Percentiles rank a stretch among this genome's conserved stretches.
Conservation (phyloP, 2,888 invertebrate genomes). For the Apotomis betuletana region DNA sequence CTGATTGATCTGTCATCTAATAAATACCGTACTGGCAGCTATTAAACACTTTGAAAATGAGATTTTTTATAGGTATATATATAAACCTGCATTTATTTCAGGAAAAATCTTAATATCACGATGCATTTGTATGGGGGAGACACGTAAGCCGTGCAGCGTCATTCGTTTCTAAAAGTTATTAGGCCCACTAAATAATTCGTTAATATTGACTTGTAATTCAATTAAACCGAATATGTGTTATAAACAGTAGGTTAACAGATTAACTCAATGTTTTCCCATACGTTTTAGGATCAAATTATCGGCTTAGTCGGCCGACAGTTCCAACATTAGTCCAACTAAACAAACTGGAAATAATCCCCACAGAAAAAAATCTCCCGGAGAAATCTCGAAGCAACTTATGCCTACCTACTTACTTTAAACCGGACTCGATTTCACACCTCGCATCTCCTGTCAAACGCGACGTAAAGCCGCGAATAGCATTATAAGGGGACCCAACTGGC, state of each 20-base stretch:
- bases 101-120: too few species aligned
- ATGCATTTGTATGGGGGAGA: too few species aligned
- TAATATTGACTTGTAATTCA: neutral
- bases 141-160: too few species aligned
- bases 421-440: constrained; percentile 82
- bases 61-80: too few species aligned
- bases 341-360: constrained; percentile 76
- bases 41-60: too few species aligned
- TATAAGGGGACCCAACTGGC: constrained; percentile 76
- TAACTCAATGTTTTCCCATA: constrained; percentile 34
- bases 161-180: neutral
- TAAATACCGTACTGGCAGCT: too few species aligned
- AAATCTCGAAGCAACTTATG: constrained; percentile 73
- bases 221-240: neutral
- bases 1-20: too few species aligned
- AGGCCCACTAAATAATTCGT: neutral
- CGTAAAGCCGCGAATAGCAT: constrained; percentile 80
- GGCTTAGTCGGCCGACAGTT: constrained; percentile 52
- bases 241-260: constrained; percentile 1
- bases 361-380: constrained; percentile 68
- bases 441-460: constrained; percentile 80
- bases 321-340: constrained; percentile 73
- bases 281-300: constrained; percentile 37
- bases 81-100: too few species aligned
- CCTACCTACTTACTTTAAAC: constrained; percentile 62